Conservation (phyloP, 2,797 vertebrate species). For the Pygocentrus nattereri region DNA sequence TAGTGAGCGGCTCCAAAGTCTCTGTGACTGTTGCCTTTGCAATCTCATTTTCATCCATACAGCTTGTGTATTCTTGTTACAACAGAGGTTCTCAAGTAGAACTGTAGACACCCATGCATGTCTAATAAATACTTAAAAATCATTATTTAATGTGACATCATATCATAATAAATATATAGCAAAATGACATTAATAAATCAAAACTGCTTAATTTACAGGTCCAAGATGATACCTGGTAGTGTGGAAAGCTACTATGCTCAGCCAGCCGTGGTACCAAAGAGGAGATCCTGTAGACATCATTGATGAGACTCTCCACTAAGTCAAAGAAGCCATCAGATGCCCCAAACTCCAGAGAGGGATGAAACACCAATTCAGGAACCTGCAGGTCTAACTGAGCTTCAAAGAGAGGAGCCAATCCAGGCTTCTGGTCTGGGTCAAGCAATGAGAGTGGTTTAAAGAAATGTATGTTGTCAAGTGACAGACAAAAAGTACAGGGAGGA, state of each 20-base stretch:
- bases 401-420: conserved; percentile 83
- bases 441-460: conserved; percentile 13
- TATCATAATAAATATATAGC: not conserved
- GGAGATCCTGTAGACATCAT: conserved; percentile 82
- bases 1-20: too few relatives aligned
- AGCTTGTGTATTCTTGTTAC: too few relatives aligned
- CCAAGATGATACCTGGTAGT: conserved; percentile 88
- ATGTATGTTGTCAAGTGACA: not conserved
- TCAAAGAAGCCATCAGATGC: conserved; percentile 81
- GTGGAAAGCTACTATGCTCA: conserved; percentile 68
- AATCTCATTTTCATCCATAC: too few relatives aligned
- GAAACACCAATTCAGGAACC: conserved; percentile 87
- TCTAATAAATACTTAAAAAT: too few relatives aligned
- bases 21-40: too few relatives aligned
- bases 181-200: not conserved
- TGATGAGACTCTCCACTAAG: conserved; percentile 83
- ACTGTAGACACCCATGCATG: too few relatives aligned
- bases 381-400: conserved; percentile 86
- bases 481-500: conserved; percentile 10
- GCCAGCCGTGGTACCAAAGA: conserved; percentile 86
- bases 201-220: not conserved
- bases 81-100: too few relatives aligned
- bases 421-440: conserved; percentile 76
- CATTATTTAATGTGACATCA: not conserved
- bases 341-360: conserved; percentile 85